Evolutionary conservation across 1,140 invertebrate species (phyloP).

Genomic region (Hycleus cichorii): DNA sequence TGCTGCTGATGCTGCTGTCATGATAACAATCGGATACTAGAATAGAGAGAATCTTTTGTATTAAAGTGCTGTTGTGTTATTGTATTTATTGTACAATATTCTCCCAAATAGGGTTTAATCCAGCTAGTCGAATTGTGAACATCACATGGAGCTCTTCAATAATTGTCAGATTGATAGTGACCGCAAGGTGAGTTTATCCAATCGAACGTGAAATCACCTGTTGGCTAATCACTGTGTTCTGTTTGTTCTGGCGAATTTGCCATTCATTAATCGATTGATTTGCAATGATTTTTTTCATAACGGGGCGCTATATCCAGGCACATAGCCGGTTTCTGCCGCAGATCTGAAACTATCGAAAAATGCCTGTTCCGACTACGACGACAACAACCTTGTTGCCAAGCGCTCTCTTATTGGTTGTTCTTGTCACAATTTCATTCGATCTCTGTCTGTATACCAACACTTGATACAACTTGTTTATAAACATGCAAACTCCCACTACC

Average conservation of each 20-base stretch:
- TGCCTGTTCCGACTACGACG: conserved; percentile 1
- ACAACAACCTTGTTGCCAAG: conserved; percentile 16
- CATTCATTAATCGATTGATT: too few relatives aligned
- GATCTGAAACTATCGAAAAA: conserved; percentile 19
- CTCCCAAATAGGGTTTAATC: too few relatives aligned
- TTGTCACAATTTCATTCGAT: conserved; percentile 10
- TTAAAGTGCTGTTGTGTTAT: too few relatives aligned
- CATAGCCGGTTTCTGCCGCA: conserved; percentile 14
- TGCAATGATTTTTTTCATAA: too few relatives aligned
- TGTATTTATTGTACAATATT: too few relatives aligned
- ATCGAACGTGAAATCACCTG: neutral
- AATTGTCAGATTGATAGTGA: too few relatives aligned
- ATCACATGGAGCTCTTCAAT: too few relatives aligned
- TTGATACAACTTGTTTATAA: conserved; percentile 19
- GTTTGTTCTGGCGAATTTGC: neutral
- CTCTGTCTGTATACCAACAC: conserved; percentile 9
- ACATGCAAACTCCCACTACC: conserved; percentile 12
- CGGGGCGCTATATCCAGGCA: neutral
- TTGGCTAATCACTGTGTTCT: neutral
- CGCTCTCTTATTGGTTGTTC: conserved; percentile 16
- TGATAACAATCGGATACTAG: too few relatives aligned
- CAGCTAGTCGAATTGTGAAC: too few relatives aligned
- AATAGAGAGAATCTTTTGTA: too few relatives aligned
- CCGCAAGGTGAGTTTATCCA: too few relatives aligned
- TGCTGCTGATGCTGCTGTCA: too few relatives aligned